Conservation (phyloP, 2,797 vertebrate species). For the Hybognathus amarus region DNA sequence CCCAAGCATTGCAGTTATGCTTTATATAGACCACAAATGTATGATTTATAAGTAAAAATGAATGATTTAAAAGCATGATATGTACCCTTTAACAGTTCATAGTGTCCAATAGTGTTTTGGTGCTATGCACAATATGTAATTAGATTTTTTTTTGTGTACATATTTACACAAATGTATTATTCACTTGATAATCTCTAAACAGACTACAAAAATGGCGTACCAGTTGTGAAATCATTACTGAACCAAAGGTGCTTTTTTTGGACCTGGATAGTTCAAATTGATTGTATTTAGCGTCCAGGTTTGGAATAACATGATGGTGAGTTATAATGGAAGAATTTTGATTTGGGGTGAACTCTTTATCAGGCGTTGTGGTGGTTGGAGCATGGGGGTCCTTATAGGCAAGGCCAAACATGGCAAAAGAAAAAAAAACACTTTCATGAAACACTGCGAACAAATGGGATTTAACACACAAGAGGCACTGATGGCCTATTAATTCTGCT, state of each 20-base stretch:
- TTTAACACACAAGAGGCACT: conserved; percentile 92
- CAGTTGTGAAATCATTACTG: background rate
- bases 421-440: conserved; percentile 82
- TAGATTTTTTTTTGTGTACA: background rate
- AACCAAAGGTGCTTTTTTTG: background rate
- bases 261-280: background rate
- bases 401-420: conserved; percentile 76
- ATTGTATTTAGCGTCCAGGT: background rate
- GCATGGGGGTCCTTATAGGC: conserved; percentile 71
- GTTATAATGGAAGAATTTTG: background rate
- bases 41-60: too few species aligned
- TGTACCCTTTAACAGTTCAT: background rate
- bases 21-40: too few species aligned
- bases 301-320: background rate
- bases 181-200: background rate
- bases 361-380: conserved; percentile 77
- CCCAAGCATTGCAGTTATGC: too few species aligned
- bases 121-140: background rate
- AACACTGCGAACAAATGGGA: conserved; percentile 90
- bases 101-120: background rate
- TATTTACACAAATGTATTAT: background rate
- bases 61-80: too few species aligned
- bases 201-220: background rate
- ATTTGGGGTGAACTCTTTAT: conserved; percentile 57
- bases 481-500: conserved; percentile 95